Percentiles rank a stretch among this genome's conserved stretches.
Evolutionary conservation across 2,888 invertebrate genomes (phyloP).

Genomic region (Abrostola tripartita): DNA sequence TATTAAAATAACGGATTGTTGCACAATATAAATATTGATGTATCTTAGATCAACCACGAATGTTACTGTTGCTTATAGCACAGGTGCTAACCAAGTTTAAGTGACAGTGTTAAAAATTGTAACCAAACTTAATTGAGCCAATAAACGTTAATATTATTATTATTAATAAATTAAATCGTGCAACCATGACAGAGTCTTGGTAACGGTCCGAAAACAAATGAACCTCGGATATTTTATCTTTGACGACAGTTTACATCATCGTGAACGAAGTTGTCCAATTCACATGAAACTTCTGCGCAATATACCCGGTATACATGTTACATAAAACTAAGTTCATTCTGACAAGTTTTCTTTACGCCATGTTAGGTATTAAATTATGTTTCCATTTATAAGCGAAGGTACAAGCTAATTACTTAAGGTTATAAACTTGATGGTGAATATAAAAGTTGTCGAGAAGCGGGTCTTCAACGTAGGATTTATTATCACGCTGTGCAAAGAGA

Average conservation of each 20-base stretch:
- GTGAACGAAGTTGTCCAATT: constrained; percentile 29
- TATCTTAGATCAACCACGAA: no score
- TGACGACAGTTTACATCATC: constrained; percentile 17
- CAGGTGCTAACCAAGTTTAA: no score
- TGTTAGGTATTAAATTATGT: constrained; percentile 12
- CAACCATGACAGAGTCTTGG: no score
- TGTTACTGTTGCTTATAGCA: no score
- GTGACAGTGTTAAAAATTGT: no score
- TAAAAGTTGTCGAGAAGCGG: neutral
- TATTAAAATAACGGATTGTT: no score
- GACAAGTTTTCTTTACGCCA: constrained; percentile 12
- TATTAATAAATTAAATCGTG: no score
- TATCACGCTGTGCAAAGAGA: no score
- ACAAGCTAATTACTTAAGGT: constrained; percentile 3
- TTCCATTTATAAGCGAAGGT: neutral
- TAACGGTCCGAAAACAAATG: neutral
- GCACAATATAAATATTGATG: no score
- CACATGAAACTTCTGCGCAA: constrained; percentile 30
- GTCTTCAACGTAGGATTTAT: neutral
- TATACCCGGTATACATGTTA: constrained; percentile 19
- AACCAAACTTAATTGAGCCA: no score
- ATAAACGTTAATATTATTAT: no score
- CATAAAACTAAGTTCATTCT: constrained; percentile 22
- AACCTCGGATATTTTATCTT: neutral
- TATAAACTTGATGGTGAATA: neutral